Evolutionary conservation across 2,888 invertebrate species (phyloP).

Genomic region (Habroteleia sp.): DNA sequence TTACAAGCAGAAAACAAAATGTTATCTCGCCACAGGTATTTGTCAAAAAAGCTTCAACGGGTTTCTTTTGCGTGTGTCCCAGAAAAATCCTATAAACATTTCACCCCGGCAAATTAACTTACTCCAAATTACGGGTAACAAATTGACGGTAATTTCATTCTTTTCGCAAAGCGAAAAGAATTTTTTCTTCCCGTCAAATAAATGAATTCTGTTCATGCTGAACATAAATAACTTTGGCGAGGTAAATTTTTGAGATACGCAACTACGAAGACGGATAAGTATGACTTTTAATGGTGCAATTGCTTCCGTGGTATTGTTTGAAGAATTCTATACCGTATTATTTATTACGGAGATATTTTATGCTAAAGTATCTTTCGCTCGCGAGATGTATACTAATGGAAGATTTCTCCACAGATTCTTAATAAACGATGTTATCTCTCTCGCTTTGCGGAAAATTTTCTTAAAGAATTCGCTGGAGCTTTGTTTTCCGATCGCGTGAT

Average conservation of each 20-base stretch:
- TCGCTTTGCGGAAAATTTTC: slow-evolving; percentile 44
- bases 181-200: not conserved
- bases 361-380: slow-evolving; percentile 12
- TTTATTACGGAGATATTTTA: slow-evolving; percentile 41
- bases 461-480: slow-evolving; percentile 48
- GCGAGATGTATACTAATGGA: slow-evolving; percentile 33
- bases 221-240: slow-evolving; percentile 2
- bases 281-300: slow-evolving; percentile 34
- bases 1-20: slow-evolving; percentile 26
- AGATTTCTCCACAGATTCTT: slow-evolving; percentile 51
- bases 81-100: slow-evolving; percentile 3
- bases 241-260: not conserved
- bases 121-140: not conserved
- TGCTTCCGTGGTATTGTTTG: slow-evolving; percentile 21
- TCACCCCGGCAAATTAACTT: slow-evolving; percentile 6
- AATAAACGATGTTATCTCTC: slow-evolving; percentile 57
- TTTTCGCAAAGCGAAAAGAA: too few species aligned
- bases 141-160: slow-evolving; percentile 4
- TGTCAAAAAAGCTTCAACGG: slow-evolving; percentile 23
- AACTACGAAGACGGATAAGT: slow-evolving; percentile 11
- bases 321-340: slow-evolving; percentile 21
- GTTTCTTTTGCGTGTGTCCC: not conserved
- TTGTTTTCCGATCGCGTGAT: slow-evolving; percentile 60
- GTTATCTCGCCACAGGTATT: slow-evolving; percentile 35
- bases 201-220: slow-evolving; percentile 1